Evolutionary conservation across 2,113 vertebrate species (phyloP), one percentile per base, ranked within the genome.

Genomic region (Syngnathus typhle): DNA sequence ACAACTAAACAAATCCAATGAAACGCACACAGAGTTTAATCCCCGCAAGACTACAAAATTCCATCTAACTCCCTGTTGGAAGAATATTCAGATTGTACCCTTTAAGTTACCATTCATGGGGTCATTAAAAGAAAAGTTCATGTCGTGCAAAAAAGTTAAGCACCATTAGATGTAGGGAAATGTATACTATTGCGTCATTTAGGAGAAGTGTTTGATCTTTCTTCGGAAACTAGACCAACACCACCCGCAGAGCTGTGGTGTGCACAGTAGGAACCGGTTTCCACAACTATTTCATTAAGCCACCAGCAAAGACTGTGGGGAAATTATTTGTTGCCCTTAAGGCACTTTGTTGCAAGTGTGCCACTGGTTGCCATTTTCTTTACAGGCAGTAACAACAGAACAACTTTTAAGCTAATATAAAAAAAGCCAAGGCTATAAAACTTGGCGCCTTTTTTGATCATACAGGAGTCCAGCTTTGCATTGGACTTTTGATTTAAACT

Each of bases 271-370:
- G 81, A 79, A 74, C 73, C 69, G 56, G 63, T 71, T 72, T 83
- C 49, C 59, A 73, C 59, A 69, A n/a, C 68, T 62, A 12, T 70
- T 73, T 73, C 64, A 76, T 68, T 76, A 78, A 73, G 36, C 54
- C 69, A 77, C 51, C 65, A 60, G 60, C 76, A 78, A 85, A 72
- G 32, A 65, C 18, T 4, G 6, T 6, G 18, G 67, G 76, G 65
- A 67, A 71, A 68, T 60, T 66, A 59, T 21, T 64, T 69, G 46
- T 67, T 44, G 54, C 67, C 71, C 69, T 56, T 19, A 11, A 65
- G 60, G 51, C 56, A 58, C 7, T n/a, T 62, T 78, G 66, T 72
- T 44, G 81, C n/a, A 32, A 76, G 81, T 82, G 79, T 75, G 77
- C 77, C 43, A 67, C 70, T 44, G 8, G 13, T 64, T 65, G 15